phyloP scores from a whole-genome alignment of 2,888 invertebrate genomes.

The Furcula furcula region DNA sequence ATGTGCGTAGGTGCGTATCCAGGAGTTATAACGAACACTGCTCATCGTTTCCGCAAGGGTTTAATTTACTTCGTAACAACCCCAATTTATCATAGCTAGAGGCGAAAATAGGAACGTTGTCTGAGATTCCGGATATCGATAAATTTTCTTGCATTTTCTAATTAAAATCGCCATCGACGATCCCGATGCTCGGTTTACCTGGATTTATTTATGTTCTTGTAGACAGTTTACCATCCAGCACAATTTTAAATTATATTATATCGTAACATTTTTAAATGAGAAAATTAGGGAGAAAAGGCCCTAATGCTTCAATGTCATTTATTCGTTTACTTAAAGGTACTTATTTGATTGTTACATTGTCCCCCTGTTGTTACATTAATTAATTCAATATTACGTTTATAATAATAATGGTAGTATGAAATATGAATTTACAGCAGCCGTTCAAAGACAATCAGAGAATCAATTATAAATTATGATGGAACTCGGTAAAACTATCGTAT shows the following conservation, averaged over 20 bases:
- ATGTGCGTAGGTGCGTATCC: neutral
- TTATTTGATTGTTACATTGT: too few species aligned
- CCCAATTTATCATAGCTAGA: constrained; percentile 6
- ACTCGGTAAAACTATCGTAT: constrained; percentile 26
- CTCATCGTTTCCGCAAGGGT: constrained; percentile 5
- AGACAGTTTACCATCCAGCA: too few species aligned
- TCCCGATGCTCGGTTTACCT: neutral
- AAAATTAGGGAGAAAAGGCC: too few species aligned
- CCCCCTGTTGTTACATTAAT: too few species aligned
- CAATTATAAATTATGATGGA: constrained; percentile 25
- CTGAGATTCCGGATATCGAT: constrained; percentile 12
- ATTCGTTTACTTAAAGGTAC: too few species aligned
- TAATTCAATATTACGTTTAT: too few species aligned
- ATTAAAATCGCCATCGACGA: constrained; percentile 12
- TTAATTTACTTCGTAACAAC: constrained; percentile 9
- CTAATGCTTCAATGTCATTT: too few species aligned
- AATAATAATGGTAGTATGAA: too few species aligned
- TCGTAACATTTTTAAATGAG: too few species aligned
- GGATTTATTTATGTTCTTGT: too few species aligned
- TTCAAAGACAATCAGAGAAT: constrained; percentile 13
- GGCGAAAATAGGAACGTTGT: constrained; percentile 7
- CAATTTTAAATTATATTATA: too few species aligned
- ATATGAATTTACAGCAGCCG: constrained; percentile 8
- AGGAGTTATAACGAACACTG: neutral
- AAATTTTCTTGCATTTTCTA: constrained; percentile 13